Evolutionary conservation across 1,140 invertebrate species (phyloP).

Genomic region (Microplitis mediator): DNA sequence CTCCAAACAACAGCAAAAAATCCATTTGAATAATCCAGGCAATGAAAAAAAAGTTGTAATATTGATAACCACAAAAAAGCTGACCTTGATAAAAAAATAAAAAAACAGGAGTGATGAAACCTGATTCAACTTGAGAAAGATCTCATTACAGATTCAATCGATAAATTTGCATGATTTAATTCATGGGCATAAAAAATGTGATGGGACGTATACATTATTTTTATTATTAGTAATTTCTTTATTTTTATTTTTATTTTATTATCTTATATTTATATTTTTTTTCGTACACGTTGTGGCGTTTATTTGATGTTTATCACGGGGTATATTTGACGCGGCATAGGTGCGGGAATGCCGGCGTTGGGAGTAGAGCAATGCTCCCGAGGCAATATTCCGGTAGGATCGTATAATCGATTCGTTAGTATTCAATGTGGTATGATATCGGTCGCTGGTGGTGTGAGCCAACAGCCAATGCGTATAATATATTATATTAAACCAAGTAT

Average conservation of each 20-base stretch:
- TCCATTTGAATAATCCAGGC: neutral
- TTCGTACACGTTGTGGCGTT: neutral
- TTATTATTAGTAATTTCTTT: neutral
- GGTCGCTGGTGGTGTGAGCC: neutral
- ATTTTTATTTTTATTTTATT: neutral
- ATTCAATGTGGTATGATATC: neutral
- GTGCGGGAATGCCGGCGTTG: neutral
- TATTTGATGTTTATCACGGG: constrained; percentile 7
- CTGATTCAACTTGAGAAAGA: constrained; percentile 1
- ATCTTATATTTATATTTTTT: neutral
- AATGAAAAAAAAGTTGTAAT: neutral
- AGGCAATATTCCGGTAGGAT: neutral
- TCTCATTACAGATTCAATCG: constrained; percentile 23
- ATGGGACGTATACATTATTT: constrained; percentile 8
- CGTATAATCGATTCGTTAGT: constrained; percentile 27
- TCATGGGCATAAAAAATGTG: constrained; percentile 17
- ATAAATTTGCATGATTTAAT: constrained; percentile 27
- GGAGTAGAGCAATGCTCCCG: neutral
- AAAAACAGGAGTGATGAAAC: neutral
- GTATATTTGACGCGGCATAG: constrained; percentile 7
- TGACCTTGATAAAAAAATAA: neutral
- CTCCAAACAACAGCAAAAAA: neutral
- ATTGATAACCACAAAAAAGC: neutral
- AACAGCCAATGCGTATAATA: neutral
- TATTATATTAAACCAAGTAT: neutral